These are phyloP conservation scores for Pomatostomus ruficeps DNA, from an alignment of 2,113 vertebrate species.

Conservation along the genomic window DNA sequence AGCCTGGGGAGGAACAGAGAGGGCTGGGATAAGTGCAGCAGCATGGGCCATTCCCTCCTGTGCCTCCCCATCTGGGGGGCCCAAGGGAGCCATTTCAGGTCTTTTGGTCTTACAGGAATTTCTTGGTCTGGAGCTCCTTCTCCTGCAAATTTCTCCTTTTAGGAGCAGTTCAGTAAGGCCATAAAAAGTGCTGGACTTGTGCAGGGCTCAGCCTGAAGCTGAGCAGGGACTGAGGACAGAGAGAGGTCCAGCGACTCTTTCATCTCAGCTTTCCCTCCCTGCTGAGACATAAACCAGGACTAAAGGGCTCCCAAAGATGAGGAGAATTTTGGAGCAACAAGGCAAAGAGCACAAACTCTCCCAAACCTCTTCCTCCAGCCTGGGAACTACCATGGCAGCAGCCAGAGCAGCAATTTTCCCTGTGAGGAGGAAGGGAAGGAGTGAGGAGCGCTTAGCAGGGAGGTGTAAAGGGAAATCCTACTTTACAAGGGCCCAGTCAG, in stretches of 20 bases:
- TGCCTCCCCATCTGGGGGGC: neutral
- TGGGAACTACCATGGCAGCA: neutral
- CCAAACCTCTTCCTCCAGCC: neutral
- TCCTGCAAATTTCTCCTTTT: neutral
- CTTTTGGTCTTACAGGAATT: neutral
- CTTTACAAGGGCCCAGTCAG: neutral
- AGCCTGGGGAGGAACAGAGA: neutral
- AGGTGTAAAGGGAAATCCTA: slow-evolving; percentile 3
- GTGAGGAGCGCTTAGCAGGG: neutral
- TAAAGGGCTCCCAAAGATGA: neutral
- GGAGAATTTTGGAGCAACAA: fast-evolving
- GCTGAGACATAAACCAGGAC: neutral
- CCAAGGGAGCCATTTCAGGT: neutral
- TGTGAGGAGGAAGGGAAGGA: neutral
- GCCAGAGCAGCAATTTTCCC: neutral
- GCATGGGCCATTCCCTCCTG: neutral
- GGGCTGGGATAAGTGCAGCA: neutral
- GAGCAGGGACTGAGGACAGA: neutral
- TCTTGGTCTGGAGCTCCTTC: neutral
- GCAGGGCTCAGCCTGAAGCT: neutral
- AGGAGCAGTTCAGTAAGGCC: neutral
- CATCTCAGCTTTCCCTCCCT: neutral
- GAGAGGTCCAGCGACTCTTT: fast-evolving
- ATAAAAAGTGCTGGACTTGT: neutral
- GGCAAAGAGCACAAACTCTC: neutral